phyloP scores from a whole-genome alignment of 1,140 invertebrate genomes.

The Cryptotermes secundus region DNA sequence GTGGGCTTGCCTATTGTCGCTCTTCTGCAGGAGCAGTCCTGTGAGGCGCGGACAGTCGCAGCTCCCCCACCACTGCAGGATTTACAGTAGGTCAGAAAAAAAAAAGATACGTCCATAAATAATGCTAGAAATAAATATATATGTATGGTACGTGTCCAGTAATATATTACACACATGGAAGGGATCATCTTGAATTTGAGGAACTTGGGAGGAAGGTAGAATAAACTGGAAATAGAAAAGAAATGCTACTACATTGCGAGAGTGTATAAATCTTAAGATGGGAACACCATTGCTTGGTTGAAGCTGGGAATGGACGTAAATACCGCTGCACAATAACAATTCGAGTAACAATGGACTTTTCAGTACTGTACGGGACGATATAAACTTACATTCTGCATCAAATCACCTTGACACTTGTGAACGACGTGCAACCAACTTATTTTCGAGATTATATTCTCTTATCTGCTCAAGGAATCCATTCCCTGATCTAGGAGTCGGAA shows the following conservation, averaged over 20 bases:
- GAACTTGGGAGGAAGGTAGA: not conserved
- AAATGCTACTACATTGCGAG: not conserved
- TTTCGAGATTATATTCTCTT: too few species aligned
- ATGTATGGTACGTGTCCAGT: not conserved
- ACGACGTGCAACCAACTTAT: too few species aligned
- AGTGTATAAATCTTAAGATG: not conserved
- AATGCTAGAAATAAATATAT: not conserved
- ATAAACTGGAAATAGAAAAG: not conserved
- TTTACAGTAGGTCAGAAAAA: not conserved
- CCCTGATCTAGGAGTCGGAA: too few species aligned
- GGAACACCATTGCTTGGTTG: not conserved
- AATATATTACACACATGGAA: constrained; percentile 7
- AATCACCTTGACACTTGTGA: too few species aligned
- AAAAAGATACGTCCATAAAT: not conserved
- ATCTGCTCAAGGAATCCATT: too few species aligned
- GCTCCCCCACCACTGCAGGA: not conserved
- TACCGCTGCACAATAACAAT: not conserved
- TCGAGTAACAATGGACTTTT: not conserved
- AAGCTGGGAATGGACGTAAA: not conserved
- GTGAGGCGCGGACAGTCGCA: not conserved
- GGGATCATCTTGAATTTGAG: not conserved
- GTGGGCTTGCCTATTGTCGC: not conserved
- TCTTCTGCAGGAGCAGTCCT: not conserved
- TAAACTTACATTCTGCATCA: too few species aligned
- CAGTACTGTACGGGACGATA: too few species aligned